These are phyloP conservation scores for Loripinus fragilis DNA, from an alignment of 2,888 invertebrate genomes.

Conservation along the genomic window DNA sequence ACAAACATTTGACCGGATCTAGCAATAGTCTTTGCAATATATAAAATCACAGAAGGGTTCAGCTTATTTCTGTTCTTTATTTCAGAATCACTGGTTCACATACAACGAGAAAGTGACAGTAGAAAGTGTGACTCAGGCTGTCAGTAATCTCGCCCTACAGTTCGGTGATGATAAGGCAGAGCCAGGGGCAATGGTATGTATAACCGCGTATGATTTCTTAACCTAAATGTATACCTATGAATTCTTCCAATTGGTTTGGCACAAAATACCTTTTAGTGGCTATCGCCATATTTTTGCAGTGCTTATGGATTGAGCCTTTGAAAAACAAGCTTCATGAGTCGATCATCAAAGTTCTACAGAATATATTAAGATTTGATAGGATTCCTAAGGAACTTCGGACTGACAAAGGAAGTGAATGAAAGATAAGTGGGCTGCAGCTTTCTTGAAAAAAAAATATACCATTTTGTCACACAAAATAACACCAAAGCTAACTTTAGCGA, in stretches of 20 bases:
- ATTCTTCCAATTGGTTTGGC: slow-evolving; percentile 31
- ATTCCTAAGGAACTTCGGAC: slow-evolving; percentile 38
- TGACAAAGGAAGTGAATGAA: slow-evolving; percentile 46
- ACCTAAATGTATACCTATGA: too few relatives aligned
- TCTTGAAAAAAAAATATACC: too few relatives aligned
- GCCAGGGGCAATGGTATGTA: slow-evolving; percentile 87
- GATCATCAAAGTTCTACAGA: slow-evolving; percentile 39
- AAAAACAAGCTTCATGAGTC: slow-evolving; percentile 38
- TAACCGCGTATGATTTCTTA: too few relatives aligned
- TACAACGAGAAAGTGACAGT: slow-evolving; percentile 98
- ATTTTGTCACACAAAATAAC: slow-evolving; percentile 39
- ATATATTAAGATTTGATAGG: slow-evolving; percentile 41
- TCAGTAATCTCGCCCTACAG: slow-evolving; percentile 99
- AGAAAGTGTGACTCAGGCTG: slow-evolving; percentile 99
- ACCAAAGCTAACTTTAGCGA: slow-evolving; percentile 42
- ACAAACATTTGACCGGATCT: too few relatives aligned
- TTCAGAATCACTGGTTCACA: slow-evolving; percentile 96
- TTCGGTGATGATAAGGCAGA: slow-evolving; percentile 99
- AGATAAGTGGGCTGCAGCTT: slow-evolving; percentile 30
- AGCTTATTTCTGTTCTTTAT: too few relatives aligned
- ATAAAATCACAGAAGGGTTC: too few relatives aligned
- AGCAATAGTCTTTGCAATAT: too few relatives aligned
- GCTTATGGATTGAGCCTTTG: too few relatives aligned
- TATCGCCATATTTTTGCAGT: slow-evolving; percentile 48
- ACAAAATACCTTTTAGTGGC: too few relatives aligned